Evolutionary conservation across 2,113 vertebrate genomes (phyloP).

Genomic region (Gymnarchus niloticus): DNA sequence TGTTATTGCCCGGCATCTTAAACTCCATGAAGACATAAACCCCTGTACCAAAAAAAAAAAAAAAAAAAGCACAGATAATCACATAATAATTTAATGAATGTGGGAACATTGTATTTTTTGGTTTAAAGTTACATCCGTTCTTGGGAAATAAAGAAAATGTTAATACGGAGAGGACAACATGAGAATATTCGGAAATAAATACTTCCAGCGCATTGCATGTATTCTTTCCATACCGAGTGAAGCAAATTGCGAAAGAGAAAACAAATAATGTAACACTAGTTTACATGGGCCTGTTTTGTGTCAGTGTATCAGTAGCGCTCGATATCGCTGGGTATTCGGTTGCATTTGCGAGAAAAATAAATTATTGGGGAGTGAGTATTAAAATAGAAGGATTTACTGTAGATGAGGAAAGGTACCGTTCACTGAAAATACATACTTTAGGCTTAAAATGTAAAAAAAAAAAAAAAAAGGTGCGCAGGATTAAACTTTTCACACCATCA

Average conservation of each 20-base stretch:
- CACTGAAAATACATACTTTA: not conserved
- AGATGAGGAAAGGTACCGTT: not conserved
- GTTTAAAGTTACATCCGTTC: not conserved
- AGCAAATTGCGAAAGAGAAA: not conserved
- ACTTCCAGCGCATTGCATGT: not conserved
- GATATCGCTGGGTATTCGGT: not conserved
- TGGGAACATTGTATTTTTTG: not conserved
- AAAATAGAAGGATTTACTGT: not conserved
- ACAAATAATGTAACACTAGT: not conserved
- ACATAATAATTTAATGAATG: not conserved
- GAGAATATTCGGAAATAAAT: not conserved
- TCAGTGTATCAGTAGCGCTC: not conserved
- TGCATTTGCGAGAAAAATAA: not conserved
- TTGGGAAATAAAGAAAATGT: not conserved
- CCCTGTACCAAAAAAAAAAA: not conserved
- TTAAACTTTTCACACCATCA: not conserved
- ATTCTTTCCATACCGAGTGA: not conserved
- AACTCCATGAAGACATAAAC: not conserved
- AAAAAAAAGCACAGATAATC: not conserved
- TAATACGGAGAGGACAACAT: not conserved
- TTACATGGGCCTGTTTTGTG: conserved; percentile 3
- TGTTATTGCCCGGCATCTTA: not conserved
- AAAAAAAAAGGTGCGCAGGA: not conserved
- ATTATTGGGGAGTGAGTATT: not conserved
- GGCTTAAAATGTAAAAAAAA: not conserved